These are phyloP conservation scores for Atrichornis clamosus DNA, from an alignment of 2,113 vertebrate species.

Conservation along the genomic window DNA sequence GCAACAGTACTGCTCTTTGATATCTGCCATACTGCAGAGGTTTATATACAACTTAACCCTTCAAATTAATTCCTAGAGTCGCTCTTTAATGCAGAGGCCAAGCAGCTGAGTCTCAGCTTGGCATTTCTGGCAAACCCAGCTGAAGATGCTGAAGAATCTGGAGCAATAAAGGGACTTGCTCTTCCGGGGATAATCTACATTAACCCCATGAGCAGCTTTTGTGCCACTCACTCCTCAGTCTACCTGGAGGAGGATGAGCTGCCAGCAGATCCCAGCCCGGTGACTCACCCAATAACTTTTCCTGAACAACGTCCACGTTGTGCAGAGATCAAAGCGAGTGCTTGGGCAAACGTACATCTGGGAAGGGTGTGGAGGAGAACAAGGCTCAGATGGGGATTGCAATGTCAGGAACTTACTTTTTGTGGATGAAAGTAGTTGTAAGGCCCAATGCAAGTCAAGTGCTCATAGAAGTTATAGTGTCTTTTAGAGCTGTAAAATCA, in stretches of 20 bases:
- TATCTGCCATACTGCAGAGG: neutral
- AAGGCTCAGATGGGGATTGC: slow-evolving; percentile 13
- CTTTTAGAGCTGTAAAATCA: neutral
- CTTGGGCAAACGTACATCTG: neutral
- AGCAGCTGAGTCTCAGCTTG: neutral
- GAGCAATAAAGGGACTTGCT: neutral
- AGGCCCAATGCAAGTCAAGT: rapidly evolving
- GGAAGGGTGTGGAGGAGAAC: slow-evolving; percentile 6
- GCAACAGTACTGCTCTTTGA: neutral
- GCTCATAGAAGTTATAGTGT: rapidly evolving
- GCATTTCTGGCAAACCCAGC: neutral
- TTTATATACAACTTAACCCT: neutral
- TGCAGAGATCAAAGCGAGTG: neutral
- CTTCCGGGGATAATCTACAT: neutral
- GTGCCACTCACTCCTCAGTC: neutral
- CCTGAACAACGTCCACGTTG: neutral
- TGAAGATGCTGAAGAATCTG: neutral
- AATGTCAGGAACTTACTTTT: neutral
- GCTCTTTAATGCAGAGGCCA: neutral
- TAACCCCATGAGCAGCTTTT: neutral
- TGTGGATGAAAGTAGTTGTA: neutral
- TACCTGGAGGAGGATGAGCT: slow-evolving; percentile 12
- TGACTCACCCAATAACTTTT: neutral
- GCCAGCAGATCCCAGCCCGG: neutral
- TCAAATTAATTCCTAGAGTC: neutral